These are phyloP conservation scores for Typhlichthys subterraneus DNA, from an alignment of 2,797 vertebrate genomes.

Conservation along the genomic window DNA sequence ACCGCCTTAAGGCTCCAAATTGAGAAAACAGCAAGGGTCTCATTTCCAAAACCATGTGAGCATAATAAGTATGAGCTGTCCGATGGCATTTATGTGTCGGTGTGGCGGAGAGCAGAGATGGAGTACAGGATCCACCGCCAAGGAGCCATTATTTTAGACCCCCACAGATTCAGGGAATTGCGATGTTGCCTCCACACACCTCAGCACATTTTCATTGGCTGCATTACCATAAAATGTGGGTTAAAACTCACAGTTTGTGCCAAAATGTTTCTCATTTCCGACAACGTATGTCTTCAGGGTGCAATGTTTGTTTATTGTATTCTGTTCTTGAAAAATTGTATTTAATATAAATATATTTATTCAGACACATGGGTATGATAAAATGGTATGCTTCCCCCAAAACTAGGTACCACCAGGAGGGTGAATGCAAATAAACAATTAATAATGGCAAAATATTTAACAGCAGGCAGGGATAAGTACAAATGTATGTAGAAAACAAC, in stretches of 20 bases:
- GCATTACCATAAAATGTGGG: constrained; percentile 64
- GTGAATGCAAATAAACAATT: too few species aligned
- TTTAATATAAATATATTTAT: constrained; percentile 3
- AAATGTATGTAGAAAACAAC: too few species aligned
- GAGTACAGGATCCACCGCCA: constrained; percentile 59
- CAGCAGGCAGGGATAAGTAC: too few species aligned
- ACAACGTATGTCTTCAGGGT: neutral
- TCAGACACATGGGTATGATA: neutral
- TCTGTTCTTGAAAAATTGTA: neutral
- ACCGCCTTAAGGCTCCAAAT: constrained; percentile 78
- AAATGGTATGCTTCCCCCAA: neutral
- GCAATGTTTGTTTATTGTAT: neutral
- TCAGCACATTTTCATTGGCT: constrained; percentile 59
- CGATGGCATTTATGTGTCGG: constrained; percentile 74
- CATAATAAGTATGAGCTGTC: constrained; percentile 80
- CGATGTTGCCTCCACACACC: constrained; percentile 68
- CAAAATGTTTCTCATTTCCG: constrained; percentile 13
- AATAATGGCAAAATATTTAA: too few species aligned
- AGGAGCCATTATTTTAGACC: constrained; percentile 81
- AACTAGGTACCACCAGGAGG: neutral
- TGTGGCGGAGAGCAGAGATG: constrained; percentile 74
- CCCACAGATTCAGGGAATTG: constrained; percentile 74
- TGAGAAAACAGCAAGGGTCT: constrained; percentile 79
- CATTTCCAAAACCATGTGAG: constrained; percentile 80
- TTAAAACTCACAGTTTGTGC: constrained; percentile 37